Percentiles rank a stretch among this genome's conserved stretches.
Evolutionary conservation across 2,113 vertebrate genomes (phyloP).

Genomic region (Oreochromis aureus): DNA sequence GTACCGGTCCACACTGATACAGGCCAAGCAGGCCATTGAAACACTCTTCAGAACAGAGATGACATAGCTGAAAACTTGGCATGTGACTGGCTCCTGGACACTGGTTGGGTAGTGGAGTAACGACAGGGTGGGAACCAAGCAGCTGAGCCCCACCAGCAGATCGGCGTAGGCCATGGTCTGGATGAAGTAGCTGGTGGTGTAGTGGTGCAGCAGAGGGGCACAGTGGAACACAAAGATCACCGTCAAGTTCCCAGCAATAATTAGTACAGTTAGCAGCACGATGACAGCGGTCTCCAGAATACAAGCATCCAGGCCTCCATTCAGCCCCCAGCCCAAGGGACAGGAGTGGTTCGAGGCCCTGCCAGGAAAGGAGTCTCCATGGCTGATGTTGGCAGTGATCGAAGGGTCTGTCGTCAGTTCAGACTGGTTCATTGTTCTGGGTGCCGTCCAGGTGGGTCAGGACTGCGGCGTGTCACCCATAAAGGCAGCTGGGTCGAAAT

Average conservation of each 20-base stretch:
- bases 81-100: slow-evolving; percentile 90
- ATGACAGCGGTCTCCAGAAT: slow-evolving; percentile 92
- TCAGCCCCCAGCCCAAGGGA: slow-evolving; percentile 90
- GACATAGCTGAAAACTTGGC: slow-evolving; percentile 95
- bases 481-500: slow-evolving; percentile 37
- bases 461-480: slow-evolving; percentile 32
- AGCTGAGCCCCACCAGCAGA: slow-evolving; percentile 94
- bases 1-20: slow-evolving; percentile 96
- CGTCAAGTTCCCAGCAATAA: slow-evolving; percentile 93
- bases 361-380: slow-evolving; percentile 64
- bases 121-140: slow-evolving; percentile 92
- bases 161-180: slow-evolving; percentile 99
- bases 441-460: slow-evolving; percentile 51
- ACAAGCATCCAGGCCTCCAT: slow-evolving; percentile 83
- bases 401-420: slow-evolving; percentile 65
- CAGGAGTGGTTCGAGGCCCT: slow-evolving; percentile 84
- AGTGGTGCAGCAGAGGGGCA: slow-evolving; percentile 93
- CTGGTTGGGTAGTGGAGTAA: slow-evolving; percentile 91
- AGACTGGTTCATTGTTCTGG: slow-evolving; percentile 89
- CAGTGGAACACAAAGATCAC: slow-evolving; percentile 98
- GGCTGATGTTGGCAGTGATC: slow-evolving; percentile 79
- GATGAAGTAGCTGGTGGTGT: slow-evolving; percentile 98
- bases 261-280: slow-evolving; percentile 91
- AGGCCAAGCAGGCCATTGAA: slow-evolving; percentile 96
- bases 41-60: slow-evolving; percentile 98